Conservation (phyloP, 1,140 invertebrate species). For the Heliconius hermathena region DNA sequence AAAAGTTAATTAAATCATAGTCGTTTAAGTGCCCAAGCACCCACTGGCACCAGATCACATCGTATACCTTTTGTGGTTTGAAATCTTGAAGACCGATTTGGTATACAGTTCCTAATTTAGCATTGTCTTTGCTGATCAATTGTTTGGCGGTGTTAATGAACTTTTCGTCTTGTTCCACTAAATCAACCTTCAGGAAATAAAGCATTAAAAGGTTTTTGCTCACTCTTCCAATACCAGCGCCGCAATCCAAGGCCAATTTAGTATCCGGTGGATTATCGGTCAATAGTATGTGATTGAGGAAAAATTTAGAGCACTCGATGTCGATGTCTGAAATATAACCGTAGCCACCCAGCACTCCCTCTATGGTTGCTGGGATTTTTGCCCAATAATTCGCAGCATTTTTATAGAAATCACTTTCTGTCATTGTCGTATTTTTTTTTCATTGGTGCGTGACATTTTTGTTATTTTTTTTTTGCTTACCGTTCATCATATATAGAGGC, state of each 20-base stretch:
- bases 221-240: conserved; percentile 97
- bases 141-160: conserved; percentile 66
- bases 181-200: conserved; percentile 93
- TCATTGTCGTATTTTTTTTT: conserved; percentile 39
- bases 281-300: conserved; percentile 87
- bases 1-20: conserved; percentile 92
- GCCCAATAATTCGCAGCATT: conserved; percentile 93
- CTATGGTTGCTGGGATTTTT: conserved; percentile 91
- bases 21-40: conserved; percentile 96
- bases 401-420: conserved; percentile 84
- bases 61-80: conserved; percentile 88
- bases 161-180: conserved; percentile 95
- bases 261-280: conserved; percentile 83
- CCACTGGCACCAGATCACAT: conserved; percentile 99
- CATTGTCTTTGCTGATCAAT: conserved; percentile 55
- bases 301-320: conserved; percentile 91
- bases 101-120: conserved; percentile 84
- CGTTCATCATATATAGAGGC: neutral
- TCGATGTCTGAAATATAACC: conserved; percentile 92
- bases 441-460: conserved; percentile 41
- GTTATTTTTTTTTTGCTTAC: neutral
- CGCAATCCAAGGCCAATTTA: conserved; percentile 94
- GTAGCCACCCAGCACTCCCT: conserved; percentile 98
- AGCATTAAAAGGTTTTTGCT: conserved; percentile 94
- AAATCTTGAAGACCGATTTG: conserved; percentile 91